These are phyloP conservation scores for Theristicus caerulescens DNA, from an alignment of 2,113 vertebrate species.

Conservation along the genomic window DNA sequence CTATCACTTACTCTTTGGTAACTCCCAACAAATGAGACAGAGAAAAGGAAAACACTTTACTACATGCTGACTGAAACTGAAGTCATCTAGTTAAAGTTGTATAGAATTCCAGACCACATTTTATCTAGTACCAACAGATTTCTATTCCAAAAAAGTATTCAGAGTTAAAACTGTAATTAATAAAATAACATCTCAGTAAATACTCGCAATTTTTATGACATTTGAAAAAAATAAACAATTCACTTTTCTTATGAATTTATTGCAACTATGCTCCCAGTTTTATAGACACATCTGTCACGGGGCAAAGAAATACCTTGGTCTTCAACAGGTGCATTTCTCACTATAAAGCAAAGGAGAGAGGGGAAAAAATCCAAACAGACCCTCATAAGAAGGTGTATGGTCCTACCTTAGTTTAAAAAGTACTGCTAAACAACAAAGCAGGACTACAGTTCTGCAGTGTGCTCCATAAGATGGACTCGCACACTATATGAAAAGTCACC, in stretches of 20 bases:
- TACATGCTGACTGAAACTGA: neutral
- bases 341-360: neutral
- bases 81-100: neutral
- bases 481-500: neutral
- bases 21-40: neutral
- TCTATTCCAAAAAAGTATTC: neutral
- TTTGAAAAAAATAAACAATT: neutral
- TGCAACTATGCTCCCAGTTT: neutral
- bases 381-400: neutral
- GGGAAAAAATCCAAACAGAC: neutral
- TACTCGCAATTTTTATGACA: neutral
- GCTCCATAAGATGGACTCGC: rapidly evolving
- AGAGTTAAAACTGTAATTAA: neutral
- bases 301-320: neutral
- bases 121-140: neutral
- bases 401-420: neutral
- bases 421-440: neutral
- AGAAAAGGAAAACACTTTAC: neutral
- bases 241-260: neutral
- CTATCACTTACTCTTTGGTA: neutral
- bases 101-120: neutral
- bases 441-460: neutral
- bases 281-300: neutral
- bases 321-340: neutral
- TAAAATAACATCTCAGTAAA: neutral